Percentiles rank a stretch among this genome's conserved stretches.
Conservation (phyloP, 1,140 invertebrate genomes). For the Aphelenchoides avenae region DNA sequence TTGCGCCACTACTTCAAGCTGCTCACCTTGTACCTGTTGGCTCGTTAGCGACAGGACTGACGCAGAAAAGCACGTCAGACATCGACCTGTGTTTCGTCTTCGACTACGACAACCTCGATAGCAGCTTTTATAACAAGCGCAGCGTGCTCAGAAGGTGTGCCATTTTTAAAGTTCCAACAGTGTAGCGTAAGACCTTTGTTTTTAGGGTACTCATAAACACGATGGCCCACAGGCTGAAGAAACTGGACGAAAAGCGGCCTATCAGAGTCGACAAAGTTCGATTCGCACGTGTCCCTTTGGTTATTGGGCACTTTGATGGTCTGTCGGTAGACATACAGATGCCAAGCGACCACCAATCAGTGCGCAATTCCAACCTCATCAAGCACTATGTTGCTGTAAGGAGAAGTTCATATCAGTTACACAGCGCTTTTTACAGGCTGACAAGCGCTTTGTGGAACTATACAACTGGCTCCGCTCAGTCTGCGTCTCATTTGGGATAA, state of each 20-base stretch:
- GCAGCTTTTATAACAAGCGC: conserved; percentile 16
- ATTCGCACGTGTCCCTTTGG: conserved; percentile 23
- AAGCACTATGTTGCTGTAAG: conserved; percentile 21
- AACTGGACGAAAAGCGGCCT: conserved; percentile 1
- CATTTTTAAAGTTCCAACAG: conserved; percentile 19
- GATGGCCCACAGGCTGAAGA: conserved; percentile 12
- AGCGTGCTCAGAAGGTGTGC: no score
- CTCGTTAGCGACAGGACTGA: conserved; percentile 21
- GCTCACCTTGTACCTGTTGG: conserved; percentile 32
- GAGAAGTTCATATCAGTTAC: conserved; percentile 16
- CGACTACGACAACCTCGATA: conserved; percentile 15
- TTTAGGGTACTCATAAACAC: conserved; percentile 28
- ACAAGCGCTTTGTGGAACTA: conserved; percentile 21
- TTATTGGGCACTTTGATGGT: conserved; percentile 21
- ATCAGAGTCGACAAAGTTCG: neutral
- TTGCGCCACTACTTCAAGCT: no score
- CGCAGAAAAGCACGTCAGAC: conserved; percentile 15
- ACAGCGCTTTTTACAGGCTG: conserved; percentile 29
- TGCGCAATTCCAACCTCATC: conserved; percentile 34
- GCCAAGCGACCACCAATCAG: conserved; percentile 15
- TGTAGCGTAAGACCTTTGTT: conserved; percentile 6
- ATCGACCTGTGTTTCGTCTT: conserved; percentile 28
- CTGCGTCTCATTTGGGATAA: conserved; percentile 22
- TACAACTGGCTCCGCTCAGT: conserved; percentile 23
- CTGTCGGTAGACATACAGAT: conserved; percentile 26